Evolutionary conservation across 2,888 invertebrate genomes (phyloP), one percentile per base, ranked within the genome.

Genomic region (Steinernema carpocapsae): DNA sequence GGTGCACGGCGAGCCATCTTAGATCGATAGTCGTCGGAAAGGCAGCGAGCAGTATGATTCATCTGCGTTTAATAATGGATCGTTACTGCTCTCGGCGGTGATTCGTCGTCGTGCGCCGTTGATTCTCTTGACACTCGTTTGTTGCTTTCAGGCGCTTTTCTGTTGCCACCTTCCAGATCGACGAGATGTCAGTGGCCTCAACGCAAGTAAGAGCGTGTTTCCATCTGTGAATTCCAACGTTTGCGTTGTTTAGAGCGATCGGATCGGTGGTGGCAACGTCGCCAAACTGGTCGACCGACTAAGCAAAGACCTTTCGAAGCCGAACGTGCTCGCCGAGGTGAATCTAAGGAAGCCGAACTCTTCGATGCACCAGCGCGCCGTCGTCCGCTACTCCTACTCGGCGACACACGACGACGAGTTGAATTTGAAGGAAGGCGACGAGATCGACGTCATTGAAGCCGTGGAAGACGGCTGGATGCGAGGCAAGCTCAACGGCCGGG

Each of bases 361-460:
- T 19, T 32, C 64, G 7, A 32, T 17, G 17, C 29, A 73, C 0
- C 59, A 19, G 19, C 24, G 22, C 29, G 78, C 73, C 22, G 74
- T 72, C 14, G 79, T 79, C 17, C 76, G 80, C n/a, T 80, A 74
- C 26, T 81, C 83, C 12, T 97, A 97, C 89, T 92, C 92, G 84
- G 95, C 95, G 73, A 93, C 93, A 80, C 95, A 96, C 88, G 93
- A 93, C 76, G 97, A 97, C 90, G 97, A 97, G 89, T 89, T 97
- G 82, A 91, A 92, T 80, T 91, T 97, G 78, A 91, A 92, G 82
- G 93, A 94, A 56, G 94, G 94, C 79, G 95, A 96, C 89, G 90
- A 93, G 29, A 92, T 97, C 80, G 94, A 95, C 88, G 93, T 95
- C 82, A 90, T 95, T 80, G 93, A 93, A 81, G 95, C 95, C 91